These are phyloP conservation scores for Oreonectes daqikongensis DNA, from an alignment of 2,797 vertebrate genomes.

Conservation along the genomic window DNA sequence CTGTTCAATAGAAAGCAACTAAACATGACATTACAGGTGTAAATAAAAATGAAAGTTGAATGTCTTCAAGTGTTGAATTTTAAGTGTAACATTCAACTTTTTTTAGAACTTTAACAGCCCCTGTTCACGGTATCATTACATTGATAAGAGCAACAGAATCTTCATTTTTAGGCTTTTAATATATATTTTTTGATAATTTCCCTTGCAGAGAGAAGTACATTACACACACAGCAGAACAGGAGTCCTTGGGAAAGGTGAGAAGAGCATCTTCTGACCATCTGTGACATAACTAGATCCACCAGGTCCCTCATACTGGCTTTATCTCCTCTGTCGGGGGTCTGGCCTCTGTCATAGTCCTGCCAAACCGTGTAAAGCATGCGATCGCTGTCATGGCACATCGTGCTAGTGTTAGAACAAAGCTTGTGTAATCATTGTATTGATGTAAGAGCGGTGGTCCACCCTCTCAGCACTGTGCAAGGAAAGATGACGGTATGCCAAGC, in stretches of 20 bases:
- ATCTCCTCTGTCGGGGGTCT: conserved; percentile 31
- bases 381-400: conserved; percentile 31
- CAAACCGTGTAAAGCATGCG: conserved; percentile 61
- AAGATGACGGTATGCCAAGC: conserved; percentile 10
- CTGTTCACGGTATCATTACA: too few relatives aligned
- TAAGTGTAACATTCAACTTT: too few relatives aligned
- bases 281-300: conserved; percentile 35
- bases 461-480: conserved; percentile 44
- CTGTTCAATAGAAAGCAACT: background rate
- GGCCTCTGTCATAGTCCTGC: conserved; percentile 62
- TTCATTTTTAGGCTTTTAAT: too few relatives aligned
- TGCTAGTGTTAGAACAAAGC: conserved; percentile 61
- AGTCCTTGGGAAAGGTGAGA: conserved; percentile 96
- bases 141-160: too few relatives aligned
- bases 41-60: background rate
- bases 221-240: conserved; percentile 92
- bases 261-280: conserved; percentile 22
- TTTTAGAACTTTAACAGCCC: too few relatives aligned
- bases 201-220: conserved; percentile 88
- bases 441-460: conserved; percentile 59
- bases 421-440: conserved; percentile 65
- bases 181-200: background rate
- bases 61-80: too few relatives aligned
- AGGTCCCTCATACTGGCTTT: conserved; percentile 58
- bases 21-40: too few relatives aligned